Conservation (phyloP, 2,113 vertebrate genomes). For the Casuarius casuarius region DNA sequence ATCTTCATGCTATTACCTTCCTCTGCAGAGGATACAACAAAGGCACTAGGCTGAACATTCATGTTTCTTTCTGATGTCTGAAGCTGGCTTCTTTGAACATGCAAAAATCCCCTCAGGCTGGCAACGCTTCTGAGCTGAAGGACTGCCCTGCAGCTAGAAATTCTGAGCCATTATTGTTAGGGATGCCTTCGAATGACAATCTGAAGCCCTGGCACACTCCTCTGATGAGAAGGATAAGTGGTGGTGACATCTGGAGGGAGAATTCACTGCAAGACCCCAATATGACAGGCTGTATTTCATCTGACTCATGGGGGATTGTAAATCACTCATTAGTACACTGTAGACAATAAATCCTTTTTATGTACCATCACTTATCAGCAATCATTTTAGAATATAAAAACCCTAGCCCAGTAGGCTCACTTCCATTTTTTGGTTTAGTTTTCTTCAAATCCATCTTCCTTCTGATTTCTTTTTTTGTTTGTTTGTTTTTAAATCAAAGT, state of each 20-base stretch:
- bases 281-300: conserved; percentile 38
- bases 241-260: conserved; percentile 56
- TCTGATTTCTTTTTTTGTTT: background rate
- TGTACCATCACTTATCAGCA: background rate
- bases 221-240: background rate
- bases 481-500: background rate
- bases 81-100: conserved; percentile 20
- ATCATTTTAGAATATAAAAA: background rate
- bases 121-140: background rate
- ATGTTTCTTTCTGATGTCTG: background rate
- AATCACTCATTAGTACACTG: conserved; percentile 39
- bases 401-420: background rate
- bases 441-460: background rate
- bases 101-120: background rate
- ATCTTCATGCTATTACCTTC: background rate
- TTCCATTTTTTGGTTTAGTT: background rate
- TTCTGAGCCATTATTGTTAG: background rate
- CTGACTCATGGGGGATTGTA: background rate
- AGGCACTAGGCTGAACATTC: background rate
- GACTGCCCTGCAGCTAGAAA: conserved; percentile 30
- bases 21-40: background rate
- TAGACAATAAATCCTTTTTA: conserved; percentile 47
- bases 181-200: conserved; percentile 49
- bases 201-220: conserved; percentile 28
- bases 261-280: background rate